Conservation (phyloP, 2,113 vertebrate species). For the Phocoena phocoena region DNA sequence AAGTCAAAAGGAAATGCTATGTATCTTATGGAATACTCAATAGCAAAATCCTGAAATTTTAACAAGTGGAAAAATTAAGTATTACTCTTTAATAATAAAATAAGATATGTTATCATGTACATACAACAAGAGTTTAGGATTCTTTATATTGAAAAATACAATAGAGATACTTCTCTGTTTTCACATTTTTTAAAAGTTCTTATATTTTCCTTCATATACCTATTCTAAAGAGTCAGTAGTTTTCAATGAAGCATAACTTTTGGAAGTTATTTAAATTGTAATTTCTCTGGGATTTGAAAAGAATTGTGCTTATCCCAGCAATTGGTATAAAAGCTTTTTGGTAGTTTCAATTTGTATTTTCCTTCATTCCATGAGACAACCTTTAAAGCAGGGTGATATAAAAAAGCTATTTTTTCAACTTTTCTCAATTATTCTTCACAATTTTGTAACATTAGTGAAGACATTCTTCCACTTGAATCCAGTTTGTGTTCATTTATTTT, state of each 20-base stretch:
- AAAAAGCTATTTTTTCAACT: neutral
- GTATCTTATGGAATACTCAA: neutral
- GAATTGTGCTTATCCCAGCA: neutral
- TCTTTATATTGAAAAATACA: neutral
- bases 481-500: neutral
- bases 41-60: neutral
- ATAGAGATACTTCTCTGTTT: neutral
- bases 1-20: neutral
- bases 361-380: neutral
- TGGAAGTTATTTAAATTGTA: neutral
- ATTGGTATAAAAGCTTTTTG: neutral
- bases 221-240: neutral
- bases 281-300: slow-evolving; percentile 17
- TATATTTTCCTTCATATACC: neutral
- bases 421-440: neutral
- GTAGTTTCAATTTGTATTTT: neutral
- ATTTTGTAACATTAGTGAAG: neutral
- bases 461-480: neutral
- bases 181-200: neutral
- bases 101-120: neutral
- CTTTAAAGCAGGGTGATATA: neutral
- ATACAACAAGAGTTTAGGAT: neutral
- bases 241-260: neutral
- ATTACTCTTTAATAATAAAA: neutral
- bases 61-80: neutral